Conservation (phyloP, 2,888 invertebrate genomes). For the Volucella inflata region DNA sequence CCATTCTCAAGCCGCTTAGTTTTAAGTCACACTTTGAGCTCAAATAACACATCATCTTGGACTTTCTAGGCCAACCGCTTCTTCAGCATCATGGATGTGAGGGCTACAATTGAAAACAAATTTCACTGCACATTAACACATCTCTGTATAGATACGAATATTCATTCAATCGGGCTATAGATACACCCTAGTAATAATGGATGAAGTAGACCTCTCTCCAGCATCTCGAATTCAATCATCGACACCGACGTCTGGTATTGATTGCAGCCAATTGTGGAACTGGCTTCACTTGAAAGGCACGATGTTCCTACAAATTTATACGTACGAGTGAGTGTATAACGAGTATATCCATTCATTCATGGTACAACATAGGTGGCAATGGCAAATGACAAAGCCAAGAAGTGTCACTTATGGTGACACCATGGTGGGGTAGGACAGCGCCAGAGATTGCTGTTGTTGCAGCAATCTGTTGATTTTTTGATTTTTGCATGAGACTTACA, state of each 20-base stretch:
- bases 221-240: constrained; percentile 72
- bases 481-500: constrained; percentile 63
- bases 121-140: constrained; percentile 29
- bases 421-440: background rate
- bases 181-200: constrained; percentile 54
- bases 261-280: constrained; percentile 57
- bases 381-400: constrained; percentile 32
- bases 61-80: constrained; percentile 70
- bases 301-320: constrained; percentile 13
- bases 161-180: constrained; percentile 25
- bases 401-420: constrained; percentile 49
- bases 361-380: constrained; percentile 10
- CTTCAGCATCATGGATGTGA: constrained; percentile 13
- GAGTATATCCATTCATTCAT: constrained; percentile 7
- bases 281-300: too few relatives aligned
- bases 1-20: background rate
- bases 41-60: constrained; percentile 45
- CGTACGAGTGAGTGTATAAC: constrained; percentile 4
- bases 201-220: constrained; percentile 67
- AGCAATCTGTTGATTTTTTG: constrained; percentile 69
- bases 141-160: background rate
- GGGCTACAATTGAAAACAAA: constrained; percentile 25
- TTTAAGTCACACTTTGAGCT: constrained; percentile 41
- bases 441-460: constrained; percentile 20
- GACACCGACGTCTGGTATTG: constrained; percentile 66